Base-by-base conservation (phyloP, 2,888 invertebrate species). In the Hirtodrosophila alboralis region DNA sequence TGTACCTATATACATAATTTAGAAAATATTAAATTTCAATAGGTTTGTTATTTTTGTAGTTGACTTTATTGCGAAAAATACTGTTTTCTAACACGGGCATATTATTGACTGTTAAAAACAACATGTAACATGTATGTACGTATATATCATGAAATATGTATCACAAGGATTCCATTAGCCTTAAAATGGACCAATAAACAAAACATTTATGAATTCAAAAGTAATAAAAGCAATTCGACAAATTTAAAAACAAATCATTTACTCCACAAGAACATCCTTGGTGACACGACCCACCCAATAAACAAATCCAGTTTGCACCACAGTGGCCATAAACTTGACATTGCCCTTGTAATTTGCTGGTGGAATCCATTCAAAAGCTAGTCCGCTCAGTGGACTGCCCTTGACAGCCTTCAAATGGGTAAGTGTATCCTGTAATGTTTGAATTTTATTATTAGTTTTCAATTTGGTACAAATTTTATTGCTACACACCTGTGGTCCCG, bases 201-300 rank as follows among this genome's bases (percentile, higher is more conserved):
- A 41, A 44, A 60, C 37, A 60, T 34, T 40, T 31, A 21, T 23
- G 5, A 40, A 44, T 59, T 44, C 14, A 61, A 54, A 64, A 62
- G 23, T 45, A 37, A 44, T 18, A 34, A 51, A 59, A 47, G 36
- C 36, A 59, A 58, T 60, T 43, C 41, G 34, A 58, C 18, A 63
- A 49, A 36, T 48, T n/a, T 48, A 9, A 12, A 43, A 45, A 6
- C 41, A 34, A 18, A 43, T 37, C 10, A 43, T 31, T 67, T 87
- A 88, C 65, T 84, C 83, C 60, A 94, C 93, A 89, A 92, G 92
- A 52, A 94, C 91, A 36, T 92, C 92, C 48, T 92, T 93, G 26
- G 93, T 93, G 85, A 93, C 93, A 44, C 94, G 92, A 37, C 92
- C 92, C 3, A 94, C 94, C 95, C 95, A 95, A 91, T 94, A 95